Evolutionary conservation across 2,888 invertebrate species (phyloP).

Genomic region (Spialia ferax): DNA sequence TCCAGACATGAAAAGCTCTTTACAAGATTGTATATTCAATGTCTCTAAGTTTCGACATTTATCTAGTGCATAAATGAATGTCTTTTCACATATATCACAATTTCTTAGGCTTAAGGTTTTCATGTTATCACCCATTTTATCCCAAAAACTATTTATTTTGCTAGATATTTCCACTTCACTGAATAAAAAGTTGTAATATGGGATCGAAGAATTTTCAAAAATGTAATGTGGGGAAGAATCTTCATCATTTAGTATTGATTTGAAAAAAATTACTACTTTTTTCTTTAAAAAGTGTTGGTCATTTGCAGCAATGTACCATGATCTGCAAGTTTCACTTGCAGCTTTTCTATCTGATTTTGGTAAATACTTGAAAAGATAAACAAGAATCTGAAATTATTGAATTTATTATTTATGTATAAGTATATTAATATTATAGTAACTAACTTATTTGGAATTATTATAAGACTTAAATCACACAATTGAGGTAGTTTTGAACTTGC

Average conservation of each 20-base stretch:
- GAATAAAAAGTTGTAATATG: conserved; percentile 82
- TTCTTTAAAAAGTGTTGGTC: conserved; percentile 86
- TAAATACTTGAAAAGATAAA: conserved; percentile 88
- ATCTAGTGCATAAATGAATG: conserved; percentile 86
- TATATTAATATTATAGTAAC: too few species aligned
- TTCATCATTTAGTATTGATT: conserved; percentile 73
- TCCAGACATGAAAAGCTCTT: conserved; percentile 92
- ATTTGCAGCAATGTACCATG: conserved; percentile 90
- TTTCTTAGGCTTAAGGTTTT: conserved; percentile 84
- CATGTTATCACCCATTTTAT: conserved; percentile 85
- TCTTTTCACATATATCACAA: conserved; percentile 89
- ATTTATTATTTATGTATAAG: too few species aligned
- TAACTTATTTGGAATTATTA: too few species aligned
- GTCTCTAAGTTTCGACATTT: conserved; percentile 85
- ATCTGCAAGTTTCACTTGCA: conserved; percentile 88
- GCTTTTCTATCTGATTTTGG: conserved; percentile 89
- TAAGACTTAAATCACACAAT: background rate
- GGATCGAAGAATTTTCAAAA: conserved; percentile 72
- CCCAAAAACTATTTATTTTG: conserved; percentile 84
- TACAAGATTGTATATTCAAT: conserved; percentile 88
- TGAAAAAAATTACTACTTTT: conserved; percentile 81
- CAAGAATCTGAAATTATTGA: conserved; percentile 86
- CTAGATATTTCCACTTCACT: conserved; percentile 84
- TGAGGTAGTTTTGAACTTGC: background rate
- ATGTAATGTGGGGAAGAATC: conserved; percentile 67